Evolutionary conservation across 2,113 vertebrate species (phyloP).

Genomic region (Ammodytes dubius): DNA sequence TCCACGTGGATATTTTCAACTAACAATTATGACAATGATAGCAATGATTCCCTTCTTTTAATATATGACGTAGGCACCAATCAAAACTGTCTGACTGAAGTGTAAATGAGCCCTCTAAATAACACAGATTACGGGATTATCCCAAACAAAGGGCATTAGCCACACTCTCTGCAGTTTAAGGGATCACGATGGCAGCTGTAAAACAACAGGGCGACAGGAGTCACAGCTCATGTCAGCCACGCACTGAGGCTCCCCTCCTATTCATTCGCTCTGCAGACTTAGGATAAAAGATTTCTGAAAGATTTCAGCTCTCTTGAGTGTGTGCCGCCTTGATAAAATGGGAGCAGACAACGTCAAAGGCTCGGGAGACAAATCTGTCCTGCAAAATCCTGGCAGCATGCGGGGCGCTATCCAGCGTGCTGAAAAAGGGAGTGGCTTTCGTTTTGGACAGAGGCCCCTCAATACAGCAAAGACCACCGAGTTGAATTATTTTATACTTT

Average conservation of each 20-base stretch:
- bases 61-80: slow-evolving; percentile 54
- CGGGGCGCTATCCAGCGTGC: slow-evolving; percentile 86
- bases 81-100: slow-evolving; percentile 69
- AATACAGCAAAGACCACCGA: slow-evolving; percentile 26
- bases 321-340: slow-evolving; percentile 66
- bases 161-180: slow-evolving; percentile 83
- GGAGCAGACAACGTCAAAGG: slow-evolving; percentile 66
- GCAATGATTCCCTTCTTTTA: neutral
- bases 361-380: slow-evolving; percentile 60
- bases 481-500: neutral
- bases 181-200: slow-evolving; percentile 86
- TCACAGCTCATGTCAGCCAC: slow-evolving; percentile 73
- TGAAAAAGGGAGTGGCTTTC: slow-evolving; percentile 86
- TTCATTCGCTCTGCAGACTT: slow-evolving; percentile 47
- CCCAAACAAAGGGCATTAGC: slow-evolving; percentile 86
- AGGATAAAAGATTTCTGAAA: slow-evolving; percentile 65
- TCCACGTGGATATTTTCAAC: neutral
- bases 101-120: slow-evolving; percentile 85
- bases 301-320: slow-evolving; percentile 45
- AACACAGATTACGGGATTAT: slow-evolving; percentile 87
- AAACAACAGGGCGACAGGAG: slow-evolving; percentile 82
- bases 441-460: slow-evolving; percentile 55
- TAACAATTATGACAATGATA: neutral
- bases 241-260: slow-evolving; percentile 30
- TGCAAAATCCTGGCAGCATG: slow-evolving; percentile 52